Percentiles rank a stretch among this genome's conserved stretches.
Conservation (phyloP, 2,113 vertebrate genomes). For the Leiothrix lutea region DNA sequence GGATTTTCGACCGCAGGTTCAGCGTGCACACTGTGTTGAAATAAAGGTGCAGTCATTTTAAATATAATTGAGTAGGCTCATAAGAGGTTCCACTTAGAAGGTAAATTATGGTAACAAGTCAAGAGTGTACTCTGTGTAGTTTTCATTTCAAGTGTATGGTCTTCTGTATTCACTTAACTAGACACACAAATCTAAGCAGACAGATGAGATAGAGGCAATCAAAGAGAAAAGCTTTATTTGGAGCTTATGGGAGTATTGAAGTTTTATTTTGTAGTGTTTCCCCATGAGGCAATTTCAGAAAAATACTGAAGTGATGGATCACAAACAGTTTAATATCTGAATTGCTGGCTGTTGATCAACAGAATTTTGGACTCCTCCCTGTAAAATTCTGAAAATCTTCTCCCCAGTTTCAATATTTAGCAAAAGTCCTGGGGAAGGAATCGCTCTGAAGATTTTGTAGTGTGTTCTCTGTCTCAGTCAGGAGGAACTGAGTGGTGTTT, state of each 20-base stretch:
- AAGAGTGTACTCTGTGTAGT: conserved; percentile 56
- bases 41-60: conserved; percentile 56
- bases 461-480: background rate
- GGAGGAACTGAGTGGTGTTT: background rate
- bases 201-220: conserved; percentile 56
- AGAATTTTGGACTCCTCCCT: background rate
- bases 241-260: conserved; percentile 44
- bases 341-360: background rate
- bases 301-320: conserved; percentile 5
- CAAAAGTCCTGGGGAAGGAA: background rate
- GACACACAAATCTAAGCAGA: conserved; percentile 63
- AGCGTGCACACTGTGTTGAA: background rate
- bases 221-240: conserved; percentile 58
- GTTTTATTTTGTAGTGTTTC: conserved; percentile 51
- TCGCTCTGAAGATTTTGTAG: background rate
- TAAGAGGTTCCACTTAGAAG: conserved; percentile 66
- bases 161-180: conserved; percentile 66
- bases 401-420: background rate
- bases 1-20: background rate
- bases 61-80: conserved; percentile 59
- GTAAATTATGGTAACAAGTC: conserved; percentile 66
- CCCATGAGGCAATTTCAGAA: conserved; percentile 26
- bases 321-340: conserved; percentile 8
- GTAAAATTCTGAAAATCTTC: background rate
- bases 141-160: conserved; percentile 65